Conservation (phyloP, 2,888 invertebrate species). For the Empis livida region DNA sequence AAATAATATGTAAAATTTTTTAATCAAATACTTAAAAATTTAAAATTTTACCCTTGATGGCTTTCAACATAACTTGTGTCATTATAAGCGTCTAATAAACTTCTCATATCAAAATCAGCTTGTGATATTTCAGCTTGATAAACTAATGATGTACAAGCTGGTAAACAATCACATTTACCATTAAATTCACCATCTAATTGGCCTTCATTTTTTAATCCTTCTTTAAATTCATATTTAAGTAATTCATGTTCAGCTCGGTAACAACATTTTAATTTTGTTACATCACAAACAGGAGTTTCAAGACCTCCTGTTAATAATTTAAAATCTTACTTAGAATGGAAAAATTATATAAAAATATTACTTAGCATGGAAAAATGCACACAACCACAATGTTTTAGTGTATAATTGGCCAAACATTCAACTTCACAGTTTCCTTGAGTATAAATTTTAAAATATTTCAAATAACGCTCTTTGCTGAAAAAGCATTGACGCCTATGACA, state of each 20-base stretch:
- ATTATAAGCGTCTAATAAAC: not conserved
- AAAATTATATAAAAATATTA: not conserved
- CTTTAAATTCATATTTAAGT: conserved; percentile 25
- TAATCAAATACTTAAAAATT: too few relatives aligned
- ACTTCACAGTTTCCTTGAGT: conserved; percentile 60
- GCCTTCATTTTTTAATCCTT: conserved; percentile 11
- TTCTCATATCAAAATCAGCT: conserved; percentile 23
- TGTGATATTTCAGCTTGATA: conserved; percentile 32
- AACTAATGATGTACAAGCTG: conserved; percentile 27
- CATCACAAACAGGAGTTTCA: conserved; percentile 31
- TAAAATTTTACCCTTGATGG: not conserved
- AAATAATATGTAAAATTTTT: too few relatives aligned
- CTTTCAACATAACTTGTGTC: not conserved
- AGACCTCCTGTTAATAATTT: not conserved
- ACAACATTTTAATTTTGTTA: conserved; percentile 32
- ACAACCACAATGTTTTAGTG: conserved; percentile 48
- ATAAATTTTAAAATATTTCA: conserved; percentile 52
- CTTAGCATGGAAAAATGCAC: conserved; percentile 58
- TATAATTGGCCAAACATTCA: conserved; percentile 57
- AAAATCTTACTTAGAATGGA: not conserved
- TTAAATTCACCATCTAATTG: not conserved
- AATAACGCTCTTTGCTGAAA: conserved; percentile 48
- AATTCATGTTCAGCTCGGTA: conserved; percentile 27
- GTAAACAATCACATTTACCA: conserved; percentile 29
- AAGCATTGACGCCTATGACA: conserved; percentile 47